Evolutionary conservation across 2,888 invertebrate genomes (phyloP).

Genomic region (Drosophila gaucha): DNA sequence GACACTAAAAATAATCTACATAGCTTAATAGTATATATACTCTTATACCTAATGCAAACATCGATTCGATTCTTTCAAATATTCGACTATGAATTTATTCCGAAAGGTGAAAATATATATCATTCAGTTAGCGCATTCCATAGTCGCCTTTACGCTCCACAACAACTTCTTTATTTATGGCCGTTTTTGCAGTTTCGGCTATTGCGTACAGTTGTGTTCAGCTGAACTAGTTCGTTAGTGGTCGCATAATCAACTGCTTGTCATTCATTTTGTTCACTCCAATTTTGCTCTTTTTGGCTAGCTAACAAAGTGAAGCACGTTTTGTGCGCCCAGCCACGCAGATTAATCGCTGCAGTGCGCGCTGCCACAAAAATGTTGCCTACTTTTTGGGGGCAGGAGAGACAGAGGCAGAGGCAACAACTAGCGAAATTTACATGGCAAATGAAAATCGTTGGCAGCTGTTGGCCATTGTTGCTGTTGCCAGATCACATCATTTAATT

Average conservation of each 20-base stretch:
- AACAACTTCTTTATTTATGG: constrained; percentile 13
- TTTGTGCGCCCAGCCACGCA: constrained; percentile 24
- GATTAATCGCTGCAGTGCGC: constrained; percentile 50
- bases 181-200: background rate
- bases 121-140: background rate
- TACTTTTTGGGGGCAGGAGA: background rate
- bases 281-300: constrained; percentile 4
- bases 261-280: constrained; percentile 17
- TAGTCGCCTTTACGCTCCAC: background rate
- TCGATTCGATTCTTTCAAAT: too few species aligned
- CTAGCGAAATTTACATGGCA: constrained; percentile 27
- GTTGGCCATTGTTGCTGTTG: constrained; percentile 4
- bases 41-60: too few species aligned
- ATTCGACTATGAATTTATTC: too few species aligned
- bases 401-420: background rate
- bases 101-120: too few species aligned
- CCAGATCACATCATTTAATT: constrained; percentile 43
- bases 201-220: constrained; percentile 14
- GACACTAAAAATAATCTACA: too few species aligned
- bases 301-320: constrained; percentile 44
- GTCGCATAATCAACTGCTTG: constrained; percentile 29
- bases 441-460: constrained; percentile 25
- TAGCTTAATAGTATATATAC: too few species aligned
- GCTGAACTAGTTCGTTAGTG: constrained; percentile 11
- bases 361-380: constrained; percentile 13